Evolutionary conservation across 2,888 invertebrate species (phyloP).

Genomic region (Mesorhabditis spiculigera): DNA sequence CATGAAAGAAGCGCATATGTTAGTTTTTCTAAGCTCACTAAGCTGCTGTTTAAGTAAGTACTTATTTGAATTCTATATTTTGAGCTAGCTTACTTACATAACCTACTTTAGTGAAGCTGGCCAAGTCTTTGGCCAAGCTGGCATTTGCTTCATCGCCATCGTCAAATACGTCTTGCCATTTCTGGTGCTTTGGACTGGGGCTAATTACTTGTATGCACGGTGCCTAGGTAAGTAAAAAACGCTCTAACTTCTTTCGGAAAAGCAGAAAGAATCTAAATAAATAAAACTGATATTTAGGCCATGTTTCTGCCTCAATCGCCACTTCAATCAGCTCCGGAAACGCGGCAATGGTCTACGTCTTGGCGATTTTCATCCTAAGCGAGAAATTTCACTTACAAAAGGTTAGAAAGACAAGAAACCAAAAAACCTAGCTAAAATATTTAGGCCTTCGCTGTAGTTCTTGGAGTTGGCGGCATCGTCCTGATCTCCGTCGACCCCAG

Average conservation of each 20-base stretch:
- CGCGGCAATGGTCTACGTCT: constrained; percentile 60
- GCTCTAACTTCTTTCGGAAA: background rate
- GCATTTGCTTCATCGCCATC: background rate
- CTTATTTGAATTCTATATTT: background rate
- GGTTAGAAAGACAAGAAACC: constrained; percentile 56
- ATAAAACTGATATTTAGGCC: background rate
- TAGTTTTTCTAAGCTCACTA: constrained; percentile 19
- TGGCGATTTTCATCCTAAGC: constrained; percentile 60
- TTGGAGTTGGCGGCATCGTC: constrained; percentile 53
- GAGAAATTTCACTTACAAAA: constrained; percentile 57
- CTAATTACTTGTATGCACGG: background rate
- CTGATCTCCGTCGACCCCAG: constrained; percentile 46
- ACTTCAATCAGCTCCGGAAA: constrained; percentile 60
- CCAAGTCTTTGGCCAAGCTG: constrained; percentile 22
- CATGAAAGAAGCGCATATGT: constrained; percentile 4
- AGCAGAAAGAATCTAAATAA: background rate
- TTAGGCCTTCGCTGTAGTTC: constrained; percentile 41
- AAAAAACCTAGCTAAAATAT: constrained; percentile 6
- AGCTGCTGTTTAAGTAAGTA: constrained; percentile 20
- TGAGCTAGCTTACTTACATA: too few relatives aligned
- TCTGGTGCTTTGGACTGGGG: constrained; percentile 31
- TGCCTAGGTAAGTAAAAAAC: background rate
- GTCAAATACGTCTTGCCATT: constrained; percentile 36
- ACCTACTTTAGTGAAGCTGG: constrained; percentile 17
- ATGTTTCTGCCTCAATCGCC: constrained; percentile 52